A percentile compares a stretch with the other conserved stretches of the same genome.
phyloP scores from a whole-genome alignment of 2,797 vertebrate species.

The Lepilemur ruficaudatus region DNA sequence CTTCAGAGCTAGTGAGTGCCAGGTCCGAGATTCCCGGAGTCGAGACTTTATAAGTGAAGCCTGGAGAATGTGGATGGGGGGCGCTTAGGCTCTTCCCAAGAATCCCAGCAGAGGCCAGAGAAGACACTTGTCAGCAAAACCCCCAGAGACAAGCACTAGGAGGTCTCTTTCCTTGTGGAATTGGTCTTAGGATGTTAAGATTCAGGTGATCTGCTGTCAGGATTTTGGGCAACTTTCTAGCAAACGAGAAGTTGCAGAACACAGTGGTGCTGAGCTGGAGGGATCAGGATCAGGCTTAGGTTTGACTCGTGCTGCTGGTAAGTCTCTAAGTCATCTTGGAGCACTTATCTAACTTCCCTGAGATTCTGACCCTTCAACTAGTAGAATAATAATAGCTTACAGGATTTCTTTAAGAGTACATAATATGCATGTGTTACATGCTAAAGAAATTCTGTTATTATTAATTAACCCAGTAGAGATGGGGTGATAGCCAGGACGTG shows the following conservation, averaged over 20 bases:
- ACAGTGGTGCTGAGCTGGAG: accelerated
- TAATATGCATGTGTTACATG: background rate
- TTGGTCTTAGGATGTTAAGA: background rate
- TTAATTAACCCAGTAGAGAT: background rate
- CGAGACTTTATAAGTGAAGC: background rate
- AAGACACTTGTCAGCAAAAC: background rate
- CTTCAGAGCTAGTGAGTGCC: accelerated
- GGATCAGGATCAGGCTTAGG: accelerated
- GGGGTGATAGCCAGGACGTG: background rate
- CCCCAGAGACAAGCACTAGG: accelerated
- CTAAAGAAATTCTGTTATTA: background rate
- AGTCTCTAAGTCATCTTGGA: accelerated
- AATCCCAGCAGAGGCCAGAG: background rate
- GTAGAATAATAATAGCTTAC: background rate
- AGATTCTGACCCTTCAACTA: background rate
- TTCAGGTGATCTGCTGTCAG: background rate
- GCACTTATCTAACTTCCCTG: background rate
- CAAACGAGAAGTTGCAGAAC: background rate
- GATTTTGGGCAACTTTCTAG: background rate
- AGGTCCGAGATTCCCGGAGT: background rate
- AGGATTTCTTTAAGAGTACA: background rate
- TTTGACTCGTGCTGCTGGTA: background rate
- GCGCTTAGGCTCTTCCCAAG: too few relatives aligned
- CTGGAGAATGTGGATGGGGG: background rate
- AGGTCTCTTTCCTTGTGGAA: background rate